Conservation (phyloP, 1,140 invertebrate genomes). For the Panagrolaimus sp. region DNA sequence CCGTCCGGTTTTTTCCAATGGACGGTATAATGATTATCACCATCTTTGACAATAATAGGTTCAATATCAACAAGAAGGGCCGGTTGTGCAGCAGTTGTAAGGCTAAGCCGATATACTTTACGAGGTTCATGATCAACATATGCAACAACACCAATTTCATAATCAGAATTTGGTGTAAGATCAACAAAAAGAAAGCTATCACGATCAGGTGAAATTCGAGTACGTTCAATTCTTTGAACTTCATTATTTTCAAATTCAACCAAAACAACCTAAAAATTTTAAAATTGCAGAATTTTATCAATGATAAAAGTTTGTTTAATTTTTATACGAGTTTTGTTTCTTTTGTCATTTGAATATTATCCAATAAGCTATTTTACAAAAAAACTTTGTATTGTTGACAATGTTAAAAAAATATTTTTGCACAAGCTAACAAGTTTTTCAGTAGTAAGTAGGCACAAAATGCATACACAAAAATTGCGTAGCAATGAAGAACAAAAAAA, state of each 20-base stretch:
- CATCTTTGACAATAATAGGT: slow-evolving; percentile 48
- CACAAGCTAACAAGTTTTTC: background rate
- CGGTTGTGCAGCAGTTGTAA: slow-evolving; percentile 34
- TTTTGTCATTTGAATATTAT: slow-evolving; percentile 1
- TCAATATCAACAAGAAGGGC: slow-evolving; percentile 34
- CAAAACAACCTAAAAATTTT: slow-evolving; percentile 31
- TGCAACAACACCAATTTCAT: slow-evolving; percentile 55
- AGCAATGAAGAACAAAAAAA: background rate
- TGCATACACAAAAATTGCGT: slow-evolving; percentile 5
- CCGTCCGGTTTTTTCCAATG: slow-evolving; percentile 49
- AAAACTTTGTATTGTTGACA: background rate
- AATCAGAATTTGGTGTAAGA: slow-evolving; percentile 46
- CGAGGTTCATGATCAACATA: slow-evolving; percentile 59
- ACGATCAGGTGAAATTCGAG: slow-evolving; percentile 40
- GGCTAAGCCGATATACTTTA: slow-evolving; percentile 40
- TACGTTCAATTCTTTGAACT: slow-evolving; percentile 42
- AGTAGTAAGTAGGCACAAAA: slow-evolving; percentile 10
- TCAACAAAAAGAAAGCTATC: slow-evolving; percentile 45
- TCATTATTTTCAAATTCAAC: slow-evolving; percentile 43
- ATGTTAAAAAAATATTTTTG: background rate
- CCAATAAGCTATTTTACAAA: background rate
- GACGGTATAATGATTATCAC: slow-evolving; percentile 43
- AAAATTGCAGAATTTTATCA: slow-evolving; percentile 1
- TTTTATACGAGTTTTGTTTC: background rate
- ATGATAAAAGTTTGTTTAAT: background rate